Evolutionary conservation across 2,113 vertebrate species (phyloP), one percentile per base, ranked within the genome.

Genomic region (Nettapus auritus): DNA sequence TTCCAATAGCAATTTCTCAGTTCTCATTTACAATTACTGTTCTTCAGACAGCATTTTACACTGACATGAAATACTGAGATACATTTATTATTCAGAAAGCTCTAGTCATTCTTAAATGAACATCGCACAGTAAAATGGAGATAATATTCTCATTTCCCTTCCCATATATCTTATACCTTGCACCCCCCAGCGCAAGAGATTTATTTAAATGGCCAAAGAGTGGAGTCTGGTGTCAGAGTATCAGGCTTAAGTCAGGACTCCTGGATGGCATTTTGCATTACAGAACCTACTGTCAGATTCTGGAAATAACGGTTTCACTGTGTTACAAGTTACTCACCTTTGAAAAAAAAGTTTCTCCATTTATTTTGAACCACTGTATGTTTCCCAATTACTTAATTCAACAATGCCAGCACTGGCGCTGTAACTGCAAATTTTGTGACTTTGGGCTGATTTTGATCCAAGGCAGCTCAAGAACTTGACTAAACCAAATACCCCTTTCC

Each of bases 61-160:
- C 34, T 86, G 64, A 70, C 59, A 74, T 69, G 71, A 85, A 88
- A 94, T 66, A 89, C 28, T 42, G 56, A 82, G 31, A 74, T 53
- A 86, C 52, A 84, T 78, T 71, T 31, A 90, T 84, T 83, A 79
- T 79, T 90, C 75, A 74, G 67, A 88, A 90, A 76, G 46, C 42
- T 80, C 57, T 67, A 93, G 36, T 31, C n/a, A 68, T 91, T 92
- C 74, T 93, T 91, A 90, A 92, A 86, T 59, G 53, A 80, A 22
- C 31, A 89, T 76, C 84, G 69, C 42, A 63, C 23, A 74, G 46
- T 50, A 40, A 91, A 92, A 68, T 60, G 57, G 36, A 95, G 59
- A 88, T 69, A 88, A 82, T 19, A 22, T 74, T 95, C 74, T 77
- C 67, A 94, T 91, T 86, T 93, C 64, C 57, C 63, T 89, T 84